Evolutionary conservation across 2,888 invertebrate genomes (phyloP).

Genomic region (Colletes collaris): DNA sequence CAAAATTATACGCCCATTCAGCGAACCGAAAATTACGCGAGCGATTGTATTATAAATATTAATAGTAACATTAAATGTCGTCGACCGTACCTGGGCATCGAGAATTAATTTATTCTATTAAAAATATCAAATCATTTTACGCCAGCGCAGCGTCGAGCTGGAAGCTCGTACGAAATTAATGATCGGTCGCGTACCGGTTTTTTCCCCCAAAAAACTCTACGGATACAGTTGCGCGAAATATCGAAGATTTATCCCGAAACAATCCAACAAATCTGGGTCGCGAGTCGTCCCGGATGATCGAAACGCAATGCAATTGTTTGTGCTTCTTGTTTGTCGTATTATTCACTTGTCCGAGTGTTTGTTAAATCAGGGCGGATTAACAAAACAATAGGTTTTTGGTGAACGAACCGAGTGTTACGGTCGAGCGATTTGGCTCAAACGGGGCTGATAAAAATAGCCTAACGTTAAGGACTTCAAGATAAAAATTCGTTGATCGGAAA

Average conservation of each 20-base stretch:
- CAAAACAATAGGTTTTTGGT: not conserved
- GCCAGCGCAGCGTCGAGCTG: not conserved
- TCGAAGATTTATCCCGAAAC: not conserved
- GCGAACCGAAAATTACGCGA: too few relatives aligned
- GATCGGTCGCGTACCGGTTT: not conserved
- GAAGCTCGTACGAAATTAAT: conserved; percentile 12
- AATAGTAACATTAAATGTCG: not conserved
- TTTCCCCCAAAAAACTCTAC: too few relatives aligned
- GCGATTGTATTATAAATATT: not conserved
- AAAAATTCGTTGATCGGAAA: too few relatives aligned
- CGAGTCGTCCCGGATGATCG: conserved; percentile 1
- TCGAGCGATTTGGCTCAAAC: not conserved
- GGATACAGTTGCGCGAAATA: not conserved
- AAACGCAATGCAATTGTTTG: conserved; percentile 7
- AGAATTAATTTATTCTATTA: not conserved
- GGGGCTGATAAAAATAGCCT: not conserved
- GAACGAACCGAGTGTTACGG: not conserved
- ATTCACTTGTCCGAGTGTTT: not conserved
- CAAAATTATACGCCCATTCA: too few relatives aligned
- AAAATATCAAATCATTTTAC: not conserved
- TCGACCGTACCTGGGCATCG: not conserved
- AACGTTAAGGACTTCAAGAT: too few relatives aligned
- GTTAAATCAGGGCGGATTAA: not conserved
- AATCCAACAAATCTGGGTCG: not conserved
- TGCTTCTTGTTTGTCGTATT: not conserved